Base-by-base conservation (phyloP, 2,113 vertebrate genomes). In the Sisor rabdophorus region DNA sequence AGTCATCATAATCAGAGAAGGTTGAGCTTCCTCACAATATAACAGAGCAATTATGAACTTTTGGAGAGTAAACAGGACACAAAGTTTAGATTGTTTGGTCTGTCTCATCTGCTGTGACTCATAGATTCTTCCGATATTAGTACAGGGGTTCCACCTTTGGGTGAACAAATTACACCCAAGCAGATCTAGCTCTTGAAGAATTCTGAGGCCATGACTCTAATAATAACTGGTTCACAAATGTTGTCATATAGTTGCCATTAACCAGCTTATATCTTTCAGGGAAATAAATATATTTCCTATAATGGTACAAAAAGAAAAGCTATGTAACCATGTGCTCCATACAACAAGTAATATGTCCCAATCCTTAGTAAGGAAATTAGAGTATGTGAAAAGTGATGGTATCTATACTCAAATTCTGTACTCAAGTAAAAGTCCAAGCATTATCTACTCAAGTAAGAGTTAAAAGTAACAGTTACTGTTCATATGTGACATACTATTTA, bases 11-110 rank as follows among this genome's bases (percentile, higher is more conserved):
- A 68, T 68, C 36, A 40, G 20, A 28, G 20, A 53, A 15, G 52
- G 44, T 32, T 75, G 22, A 30, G 71, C 44, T 76, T 79, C 68
- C 75, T 76, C 15, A 26, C 58, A 28, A 44, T 63, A 80, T 70
- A 80, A 83, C 56, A 54, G 6, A 22, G 61, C 36, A 65, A 81
- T 83, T 83, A 80, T 59, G 74, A 73, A 67, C 69, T 56, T 77
- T 70, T 73, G 70, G 40, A 36, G 73, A 26, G 68, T 78, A 81
- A 84, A 82, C 80, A 78, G 74, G 74, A 79, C 63, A 44, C 26
- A 20, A 15, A 64, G 67, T 28, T 53, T 64, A 71, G 75, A 79
- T 52, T 68, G 58, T 76, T 76, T 78, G 44, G 73, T 75, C 72
- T 80, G 32, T 68, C 71, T 63, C 11, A 77, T 55, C 55, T 44